A percentile compares a stretch with the other conserved stretches of the same genome.
Conservation (phyloP, 1,140 invertebrate species). For the Olivierus martensii region DNA sequence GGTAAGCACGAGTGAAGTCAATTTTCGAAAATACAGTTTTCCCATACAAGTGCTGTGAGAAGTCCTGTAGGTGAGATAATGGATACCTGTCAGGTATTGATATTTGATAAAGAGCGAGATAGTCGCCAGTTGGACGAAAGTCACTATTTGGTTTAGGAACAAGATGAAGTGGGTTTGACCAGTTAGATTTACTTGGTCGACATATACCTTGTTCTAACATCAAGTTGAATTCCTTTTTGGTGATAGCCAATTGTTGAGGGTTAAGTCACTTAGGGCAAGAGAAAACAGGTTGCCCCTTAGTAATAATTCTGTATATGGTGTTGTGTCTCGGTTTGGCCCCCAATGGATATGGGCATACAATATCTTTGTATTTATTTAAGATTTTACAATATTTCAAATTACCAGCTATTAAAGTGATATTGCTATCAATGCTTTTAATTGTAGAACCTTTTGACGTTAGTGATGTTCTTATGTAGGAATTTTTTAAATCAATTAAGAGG, state of each 20-base stretch:
- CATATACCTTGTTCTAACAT: constrained; percentile 13
- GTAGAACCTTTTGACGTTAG: too few species aligned
- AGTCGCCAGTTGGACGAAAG: constrained; percentile 9
- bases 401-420: too few species aligned
- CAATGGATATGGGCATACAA: too few species aligned
- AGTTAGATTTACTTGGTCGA: constrained; percentile 15
- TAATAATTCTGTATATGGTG: constrained; percentile 2
- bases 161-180: constrained; percentile 21
- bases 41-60: not conserved
- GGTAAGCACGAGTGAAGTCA: constrained; percentile 7
- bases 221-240: constrained; percentile 6
- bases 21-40: not conserved
- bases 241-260: not conserved
- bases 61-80: not conserved
- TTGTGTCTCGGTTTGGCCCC: not conserved
- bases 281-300: constrained; percentile 2
- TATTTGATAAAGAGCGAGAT: constrained; percentile 3
- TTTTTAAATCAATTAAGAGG: too few species aligned
- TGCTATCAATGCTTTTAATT: too few species aligned
- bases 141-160: constrained; percentile 17
- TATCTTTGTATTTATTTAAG: too few species aligned
- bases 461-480: too few species aligned
- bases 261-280: constrained; percentile 3
- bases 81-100: constrained; percentile 3
- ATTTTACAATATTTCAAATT: too few species aligned